phyloP scores from a whole-genome alignment of 2,888 invertebrate genomes.

The Scotopteryx bipunctaria region DNA sequence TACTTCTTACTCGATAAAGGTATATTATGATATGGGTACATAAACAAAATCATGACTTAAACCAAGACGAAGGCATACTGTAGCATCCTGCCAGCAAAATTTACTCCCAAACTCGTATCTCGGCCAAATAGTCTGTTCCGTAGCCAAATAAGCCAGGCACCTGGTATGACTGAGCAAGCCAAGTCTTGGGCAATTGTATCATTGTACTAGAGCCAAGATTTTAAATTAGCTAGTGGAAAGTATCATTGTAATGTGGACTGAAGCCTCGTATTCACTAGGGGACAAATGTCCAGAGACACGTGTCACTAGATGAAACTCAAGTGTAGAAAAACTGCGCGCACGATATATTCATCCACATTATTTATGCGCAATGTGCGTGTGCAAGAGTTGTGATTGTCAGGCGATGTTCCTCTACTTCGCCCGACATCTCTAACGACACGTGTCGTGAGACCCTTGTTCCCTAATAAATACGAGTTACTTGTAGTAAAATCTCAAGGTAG shows the following conservation, averaged over 20 bases:
- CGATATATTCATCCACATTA: no score
- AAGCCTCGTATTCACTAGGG: not conserved
- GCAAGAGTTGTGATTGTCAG: no score
- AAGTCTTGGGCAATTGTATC: slow-evolving; percentile 42
- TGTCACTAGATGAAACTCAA: not conserved
- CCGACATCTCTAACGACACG: no score
- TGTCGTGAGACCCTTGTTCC: no score
- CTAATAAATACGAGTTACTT: no score
- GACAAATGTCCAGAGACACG: not conserved
- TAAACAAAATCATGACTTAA: slow-evolving; percentile 19
- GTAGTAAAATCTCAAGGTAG: no score
- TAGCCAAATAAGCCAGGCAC: slow-evolving; percentile 60
- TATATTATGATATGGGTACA: not conserved
- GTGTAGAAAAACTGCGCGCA: no score
- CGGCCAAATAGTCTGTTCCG: slow-evolving; percentile 56
- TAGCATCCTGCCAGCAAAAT: slow-evolving; percentile 49
- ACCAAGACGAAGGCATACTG: slow-evolving; percentile 7
- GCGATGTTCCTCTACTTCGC: no score
- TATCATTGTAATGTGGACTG: slow-evolving; percentile 8
- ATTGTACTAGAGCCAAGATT: slow-evolving; percentile 55
- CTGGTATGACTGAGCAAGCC: slow-evolving; percentile 53
- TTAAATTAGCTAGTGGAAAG: slow-evolving; percentile 49
- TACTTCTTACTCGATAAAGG: no score
- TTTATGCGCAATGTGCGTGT: no score
- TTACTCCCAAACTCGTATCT: slow-evolving; percentile 35